phyloP scores from a whole-genome alignment of 2,113 vertebrate genomes.

The Oreotrochilus melanogaster region DNA sequence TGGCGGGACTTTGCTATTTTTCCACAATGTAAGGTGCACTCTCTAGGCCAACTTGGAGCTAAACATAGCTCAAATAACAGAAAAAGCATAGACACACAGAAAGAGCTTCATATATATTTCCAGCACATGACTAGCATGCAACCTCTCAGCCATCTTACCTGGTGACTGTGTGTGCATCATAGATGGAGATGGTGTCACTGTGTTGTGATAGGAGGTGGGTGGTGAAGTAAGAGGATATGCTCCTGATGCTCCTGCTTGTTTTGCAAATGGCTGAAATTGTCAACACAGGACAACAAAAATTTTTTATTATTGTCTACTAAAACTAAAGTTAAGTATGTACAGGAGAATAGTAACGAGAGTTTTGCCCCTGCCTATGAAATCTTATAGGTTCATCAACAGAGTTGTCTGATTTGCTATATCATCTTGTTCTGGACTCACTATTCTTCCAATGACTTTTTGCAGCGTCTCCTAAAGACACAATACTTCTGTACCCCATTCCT shows the following conservation, averaged over 20 bases:
- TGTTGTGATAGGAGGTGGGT: slow-evolving; percentile 90
- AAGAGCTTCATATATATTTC: fast-evolving
- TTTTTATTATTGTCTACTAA: background rate
- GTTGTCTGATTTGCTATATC: background rate
- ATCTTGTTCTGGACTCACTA: background rate
- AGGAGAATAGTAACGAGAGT: background rate
- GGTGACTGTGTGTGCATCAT: slow-evolving; percentile 98
- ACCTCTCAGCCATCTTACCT: slow-evolving; percentile 78
- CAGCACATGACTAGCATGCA: background rate
- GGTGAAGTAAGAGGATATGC: slow-evolving; percentile 96
- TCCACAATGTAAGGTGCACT: background rate
- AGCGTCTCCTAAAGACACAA: background rate
- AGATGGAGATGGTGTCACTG: slow-evolving; percentile 92
- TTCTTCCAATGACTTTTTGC: background rate
- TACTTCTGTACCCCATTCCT: background rate
- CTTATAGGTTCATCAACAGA: background rate
- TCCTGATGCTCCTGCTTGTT: slow-evolving; percentile 83
- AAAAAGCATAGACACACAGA: background rate
- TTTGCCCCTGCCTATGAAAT: background rate
- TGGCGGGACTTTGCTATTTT: background rate
- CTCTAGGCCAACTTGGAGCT: background rate
- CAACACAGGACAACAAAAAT: background rate
- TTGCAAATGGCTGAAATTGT: slow-evolving; percentile 80
- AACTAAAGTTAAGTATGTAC: background rate
- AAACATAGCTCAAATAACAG: background rate